phyloP scores from a whole-genome alignment of 2,888 invertebrate species.

The Pilophorus perplexus region DNA sequence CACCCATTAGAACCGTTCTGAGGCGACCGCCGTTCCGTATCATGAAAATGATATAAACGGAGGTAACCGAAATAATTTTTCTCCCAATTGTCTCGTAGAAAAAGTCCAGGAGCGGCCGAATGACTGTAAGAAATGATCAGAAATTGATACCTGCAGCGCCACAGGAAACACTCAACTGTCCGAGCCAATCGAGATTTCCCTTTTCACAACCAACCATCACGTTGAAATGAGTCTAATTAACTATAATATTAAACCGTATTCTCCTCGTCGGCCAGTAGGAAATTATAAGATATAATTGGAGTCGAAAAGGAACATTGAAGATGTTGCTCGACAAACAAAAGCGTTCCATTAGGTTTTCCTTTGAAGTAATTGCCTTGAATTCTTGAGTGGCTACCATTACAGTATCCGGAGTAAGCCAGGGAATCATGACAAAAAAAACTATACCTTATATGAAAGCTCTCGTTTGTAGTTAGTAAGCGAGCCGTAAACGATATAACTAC shows the following conservation, averaged over 20 bases:
- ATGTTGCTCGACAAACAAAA: constrained; percentile 11
- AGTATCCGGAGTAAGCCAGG: no score
- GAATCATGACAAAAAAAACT: no score
- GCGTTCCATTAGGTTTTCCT: neutral
- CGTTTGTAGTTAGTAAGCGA: no score
- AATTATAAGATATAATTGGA: constrained; percentile 20
- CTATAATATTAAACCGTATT: constrained; percentile 14
- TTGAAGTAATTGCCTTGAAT: constrained; percentile 8
- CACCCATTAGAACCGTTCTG: neutral
- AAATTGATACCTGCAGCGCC: neutral
- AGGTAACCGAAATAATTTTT: neutral
- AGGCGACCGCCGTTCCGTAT: neutral
- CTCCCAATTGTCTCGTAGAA: constrained; percentile 1
- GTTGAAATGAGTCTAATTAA: constrained; percentile 18
- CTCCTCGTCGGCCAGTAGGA: constrained; percentile 1
- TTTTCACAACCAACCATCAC: neutral
- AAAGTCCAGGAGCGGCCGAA: neutral
- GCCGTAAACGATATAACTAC: no score
- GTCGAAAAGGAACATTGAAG: neutral
- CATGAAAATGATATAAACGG: neutral
- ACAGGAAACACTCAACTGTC: constrained; percentile 10
- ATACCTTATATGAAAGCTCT: no score
- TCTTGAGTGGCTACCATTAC: constrained; percentile 2
- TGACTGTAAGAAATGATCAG: neutral
- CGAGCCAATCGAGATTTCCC: neutral